Percentiles rank a stretch among this genome's conserved stretches.
These are phyloP conservation scores for Camponotus pennsylvanicus DNA, from an alignment of 1,140 invertebrate genomes.

Conservation along the genomic window DNA sequence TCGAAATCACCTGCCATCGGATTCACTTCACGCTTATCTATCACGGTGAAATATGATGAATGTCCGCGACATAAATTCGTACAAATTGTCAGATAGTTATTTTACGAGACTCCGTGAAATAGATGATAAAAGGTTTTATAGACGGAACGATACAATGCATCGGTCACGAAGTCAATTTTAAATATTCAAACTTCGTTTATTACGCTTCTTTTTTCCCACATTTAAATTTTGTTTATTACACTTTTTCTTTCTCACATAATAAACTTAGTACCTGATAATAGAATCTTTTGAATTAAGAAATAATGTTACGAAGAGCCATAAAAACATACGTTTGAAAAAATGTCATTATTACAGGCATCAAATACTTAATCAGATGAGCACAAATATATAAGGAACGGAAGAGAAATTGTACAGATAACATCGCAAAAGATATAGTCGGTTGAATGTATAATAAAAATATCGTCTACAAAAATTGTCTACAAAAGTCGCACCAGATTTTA, in stretches of 20 bases:
- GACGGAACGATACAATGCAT: background rate
- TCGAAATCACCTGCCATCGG: background rate
- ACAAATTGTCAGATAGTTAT: background rate
- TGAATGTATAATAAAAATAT: background rate
- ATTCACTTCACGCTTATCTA: constrained; percentile 21
- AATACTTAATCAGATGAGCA: background rate
- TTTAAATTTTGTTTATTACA: background rate
- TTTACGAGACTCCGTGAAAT: constrained; percentile 2
- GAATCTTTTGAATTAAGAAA: no score
- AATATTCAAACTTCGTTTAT: background rate
- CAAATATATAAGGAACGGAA: background rate
- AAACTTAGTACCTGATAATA: background rate
- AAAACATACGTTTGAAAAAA: background rate
- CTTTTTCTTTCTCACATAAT: background rate
- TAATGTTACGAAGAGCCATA: no score
- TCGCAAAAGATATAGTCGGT: background rate
- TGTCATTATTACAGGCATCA: background rate
- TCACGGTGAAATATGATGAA: background rate
- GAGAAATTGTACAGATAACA: background rate
- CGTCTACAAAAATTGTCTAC: background rate
- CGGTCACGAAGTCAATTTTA: background rate
- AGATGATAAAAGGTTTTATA: constrained; percentile 13
- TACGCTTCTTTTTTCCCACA: background rate
- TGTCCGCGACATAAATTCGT: constrained; percentile 15
- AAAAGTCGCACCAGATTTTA: background rate